Conservation (phyloP, 2,113 vertebrate species). For the Callionymus lyra region DNA sequence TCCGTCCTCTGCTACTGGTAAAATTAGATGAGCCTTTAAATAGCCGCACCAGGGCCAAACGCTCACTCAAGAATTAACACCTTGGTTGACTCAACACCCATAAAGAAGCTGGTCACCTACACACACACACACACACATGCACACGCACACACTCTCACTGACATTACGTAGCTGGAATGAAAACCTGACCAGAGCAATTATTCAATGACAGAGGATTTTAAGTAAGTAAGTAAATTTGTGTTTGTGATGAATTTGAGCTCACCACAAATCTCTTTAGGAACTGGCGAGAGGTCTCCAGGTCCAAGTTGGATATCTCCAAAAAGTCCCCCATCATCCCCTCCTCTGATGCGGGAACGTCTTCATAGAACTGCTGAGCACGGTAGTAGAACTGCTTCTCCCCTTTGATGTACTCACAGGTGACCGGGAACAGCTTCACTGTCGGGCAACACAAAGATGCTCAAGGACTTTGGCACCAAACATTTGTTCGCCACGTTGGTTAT, state of each 20-base stretch:
- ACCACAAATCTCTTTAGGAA: slow-evolving; percentile 91
- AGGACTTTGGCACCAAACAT: not conserved
- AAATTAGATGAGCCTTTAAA: slow-evolving; percentile 30
- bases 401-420: slow-evolving; percentile 90
- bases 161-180: slow-evolving; percentile 4
- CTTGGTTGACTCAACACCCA: not conserved
- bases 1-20: slow-evolving; percentile 3
- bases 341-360: slow-evolving; percentile 82
- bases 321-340: slow-evolving; percentile 97
- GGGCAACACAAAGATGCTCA: not conserved
- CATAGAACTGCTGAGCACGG: slow-evolving; percentile 87
- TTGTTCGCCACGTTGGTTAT: not conserved
- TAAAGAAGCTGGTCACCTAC: no score
- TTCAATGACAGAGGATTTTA: no score
- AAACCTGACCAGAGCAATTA: not conserved
- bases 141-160: no score
- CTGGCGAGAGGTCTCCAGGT: slow-evolving; percentile 78
- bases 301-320: slow-evolving; percentile 78
- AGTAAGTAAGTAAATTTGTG: no score
- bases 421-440: slow-evolving; percentile 88
- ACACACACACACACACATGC: no score
- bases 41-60: slow-evolving; percentile 23
- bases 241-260: slow-evolving; percentile 33
- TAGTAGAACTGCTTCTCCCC: slow-evolving; percentile 96
- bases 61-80: slow-evolving; percentile 13